Evolutionary conservation across 2,113 vertebrate species (phyloP), one percentile per base, ranked within the genome.

Genomic region (Mastomys natalensis): DNA sequence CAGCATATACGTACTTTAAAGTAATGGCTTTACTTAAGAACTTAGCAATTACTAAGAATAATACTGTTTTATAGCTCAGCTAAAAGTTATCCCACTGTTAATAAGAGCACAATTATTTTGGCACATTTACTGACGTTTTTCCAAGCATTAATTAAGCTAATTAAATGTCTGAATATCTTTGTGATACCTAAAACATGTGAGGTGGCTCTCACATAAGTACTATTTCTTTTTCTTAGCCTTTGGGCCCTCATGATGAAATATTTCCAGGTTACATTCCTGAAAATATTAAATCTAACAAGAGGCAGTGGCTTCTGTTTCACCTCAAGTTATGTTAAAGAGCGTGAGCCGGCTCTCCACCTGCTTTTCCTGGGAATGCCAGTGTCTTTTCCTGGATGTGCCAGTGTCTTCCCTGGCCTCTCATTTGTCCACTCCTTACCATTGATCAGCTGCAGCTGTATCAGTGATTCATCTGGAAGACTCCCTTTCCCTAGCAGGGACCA

Each of bases 171-270:
- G 21, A 94, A 48, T 93, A 84, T 26, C 13, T 88, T 53, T 22
- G 29, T 72, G 3, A n/a, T 93, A 66, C 82, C 78, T 92, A 62
- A 24, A 26, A 70, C 60, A 45, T 60, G 72, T 96, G 45, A 55
- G 31, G 55, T 48, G 58, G 26, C 1, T 81, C 72, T 51, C 87
- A 11, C 92, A 64, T 11, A 66, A 37, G 80, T 97, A n/a, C 3
- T 12, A 43, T 88, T 91, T 72, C 2, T 15, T 72, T 96, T 87
- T 95, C 89, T 96, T 21, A 58, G 55, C 6, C 17, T 73, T 37
- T 53, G 9, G 12, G 53, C 68, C 94, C 95, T 84, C 90, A 86
- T 97, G 80, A 87, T 86, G 60, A 73, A 64, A 60, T 73, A 97
- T 92, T 97, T 80, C 21, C 0, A 3, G 72, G 9, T 62, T 87